Evolutionary conservation across 2,797 vertebrate species (phyloP).

Genomic region (Hafferia zeledoni): DNA sequence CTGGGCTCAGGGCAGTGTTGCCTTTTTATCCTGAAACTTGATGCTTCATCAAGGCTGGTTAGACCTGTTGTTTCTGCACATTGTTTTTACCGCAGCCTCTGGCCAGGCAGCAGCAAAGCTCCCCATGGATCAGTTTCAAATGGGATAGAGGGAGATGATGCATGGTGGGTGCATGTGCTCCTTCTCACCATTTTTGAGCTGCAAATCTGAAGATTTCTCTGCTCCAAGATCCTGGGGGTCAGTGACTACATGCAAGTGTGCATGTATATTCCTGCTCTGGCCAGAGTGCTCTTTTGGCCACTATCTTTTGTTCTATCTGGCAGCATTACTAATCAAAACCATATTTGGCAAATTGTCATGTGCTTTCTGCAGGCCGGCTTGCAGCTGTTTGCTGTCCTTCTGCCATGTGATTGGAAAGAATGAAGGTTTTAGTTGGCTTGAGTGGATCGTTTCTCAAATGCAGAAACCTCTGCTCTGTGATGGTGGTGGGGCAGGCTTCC

Average conservation of each 20-base stretch:
- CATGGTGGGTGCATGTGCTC: not conserved
- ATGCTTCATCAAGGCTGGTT: not conserved
- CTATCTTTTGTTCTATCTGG: not conserved
- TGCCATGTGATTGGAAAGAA: not conserved
- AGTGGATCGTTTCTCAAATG: not conserved
- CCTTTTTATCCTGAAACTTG: not conserved
- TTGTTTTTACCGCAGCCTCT: not conserved
- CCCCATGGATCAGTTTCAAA: not conserved
- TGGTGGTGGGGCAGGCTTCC: not conserved
- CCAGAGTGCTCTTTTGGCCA: not conserved
- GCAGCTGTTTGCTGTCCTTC: not conserved
- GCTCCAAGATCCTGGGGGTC: rapidly evolving
- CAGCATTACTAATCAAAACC: conserved; percentile 33
- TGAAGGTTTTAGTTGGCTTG: not conserved
- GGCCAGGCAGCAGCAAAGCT: not conserved
- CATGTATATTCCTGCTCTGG: not conserved
- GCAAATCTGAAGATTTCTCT: rapidly evolving
- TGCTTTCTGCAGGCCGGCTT: not conserved
- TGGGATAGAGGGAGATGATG: not conserved
- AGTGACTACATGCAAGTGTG: not conserved
- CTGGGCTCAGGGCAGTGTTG: not conserved
- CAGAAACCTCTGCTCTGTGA: not conserved
- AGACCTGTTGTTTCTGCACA: rapidly evolving
- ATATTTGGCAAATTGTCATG: not conserved
- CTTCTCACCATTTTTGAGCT: not conserved